phyloP scores from a whole-genome alignment of 2,888 invertebrate genomes.

The Trichogramma evanescens region DNA sequence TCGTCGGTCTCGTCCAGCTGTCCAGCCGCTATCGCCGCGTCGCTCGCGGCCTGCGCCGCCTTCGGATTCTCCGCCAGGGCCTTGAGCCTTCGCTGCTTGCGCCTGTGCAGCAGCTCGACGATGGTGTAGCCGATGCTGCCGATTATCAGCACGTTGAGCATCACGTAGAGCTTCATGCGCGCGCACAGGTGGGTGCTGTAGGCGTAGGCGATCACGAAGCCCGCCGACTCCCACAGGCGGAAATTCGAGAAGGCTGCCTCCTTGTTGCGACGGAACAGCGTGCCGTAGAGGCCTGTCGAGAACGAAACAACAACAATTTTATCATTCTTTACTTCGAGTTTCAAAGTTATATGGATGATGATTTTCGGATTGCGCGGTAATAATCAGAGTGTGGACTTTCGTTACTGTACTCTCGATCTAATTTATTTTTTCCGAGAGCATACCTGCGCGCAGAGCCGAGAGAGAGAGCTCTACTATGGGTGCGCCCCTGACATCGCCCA shows the following conservation, averaged over 20 bases:
- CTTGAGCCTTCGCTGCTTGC: conserved; percentile 69
- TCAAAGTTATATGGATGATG: neutral
- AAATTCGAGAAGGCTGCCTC: conserved; percentile 90
- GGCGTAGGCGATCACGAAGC: conserved; percentile 84
- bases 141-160: conserved; percentile 66
- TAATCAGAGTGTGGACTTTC: too few relatives aligned
- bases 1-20: conserved; percentile 74
- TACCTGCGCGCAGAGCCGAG: neutral
- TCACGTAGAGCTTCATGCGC: conserved; percentile 77
- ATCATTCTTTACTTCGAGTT: neutral
- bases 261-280: conserved; percentile 79
- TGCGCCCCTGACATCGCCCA: neutral
- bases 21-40: conserved; percentile 49
- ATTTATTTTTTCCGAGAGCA: neutral
- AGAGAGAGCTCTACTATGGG: neutral
- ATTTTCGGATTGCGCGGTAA: neutral
- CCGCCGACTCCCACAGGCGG: conserved; percentile 82
- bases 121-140: conserved; percentile 73
- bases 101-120: conserved; percentile 75
- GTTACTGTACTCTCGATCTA: too few relatives aligned
- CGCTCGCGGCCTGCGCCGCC: conserved; percentile 57
- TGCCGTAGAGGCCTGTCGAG: conserved; percentile 71
- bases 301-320: conserved; percentile 23
- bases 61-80: conserved; percentile 63
- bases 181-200: conserved; percentile 83